Conservation (phyloP, 2,797 vertebrate species). For the Chelmon rostratus region DNA sequence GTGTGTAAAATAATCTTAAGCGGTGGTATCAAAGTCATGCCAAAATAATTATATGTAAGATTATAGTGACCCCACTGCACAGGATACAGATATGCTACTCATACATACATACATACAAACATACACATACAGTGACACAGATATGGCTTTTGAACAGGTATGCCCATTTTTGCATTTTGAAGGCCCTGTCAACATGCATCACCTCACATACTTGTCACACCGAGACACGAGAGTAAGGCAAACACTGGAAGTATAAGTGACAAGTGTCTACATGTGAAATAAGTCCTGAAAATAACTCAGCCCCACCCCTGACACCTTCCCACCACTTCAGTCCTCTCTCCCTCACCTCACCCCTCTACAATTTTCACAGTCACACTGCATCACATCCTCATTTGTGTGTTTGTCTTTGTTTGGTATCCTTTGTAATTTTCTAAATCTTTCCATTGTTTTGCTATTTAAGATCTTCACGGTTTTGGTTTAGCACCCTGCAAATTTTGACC, state of each 20-base stretch:
- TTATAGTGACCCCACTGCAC: slow-evolving; percentile 3
- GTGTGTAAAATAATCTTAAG: not conserved
- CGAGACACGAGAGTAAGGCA: slow-evolving; percentile 79
- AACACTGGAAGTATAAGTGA: slow-evolving; percentile 97
- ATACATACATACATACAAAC: slow-evolving; percentile 30
- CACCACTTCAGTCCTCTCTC: slow-evolving; percentile 34
- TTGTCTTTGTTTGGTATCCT: slow-evolving; percentile 82
- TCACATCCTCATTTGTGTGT: slow-evolving; percentile 75
- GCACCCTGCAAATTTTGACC: slow-evolving; percentile 22
- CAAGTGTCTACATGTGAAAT: slow-evolving; percentile 95
- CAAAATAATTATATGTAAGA: not conserved
- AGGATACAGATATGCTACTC: not conserved
- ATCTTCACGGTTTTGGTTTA: slow-evolving; percentile 30
- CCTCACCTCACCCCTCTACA: slow-evolving; percentile 46
- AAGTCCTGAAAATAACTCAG: slow-evolving; percentile 84
- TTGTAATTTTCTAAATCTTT: slow-evolving; percentile 67
- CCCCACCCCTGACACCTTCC: slow-evolving; percentile 81
- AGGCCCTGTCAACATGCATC: slow-evolving; percentile 77
- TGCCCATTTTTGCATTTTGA: slow-evolving; percentile 45
- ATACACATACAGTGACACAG: slow-evolving; percentile 12
- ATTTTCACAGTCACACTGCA: slow-evolving; percentile 85
- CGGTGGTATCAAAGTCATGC: slow-evolving; percentile 37
- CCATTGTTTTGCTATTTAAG: slow-evolving; percentile 57
- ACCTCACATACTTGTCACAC: slow-evolving; percentile 76
- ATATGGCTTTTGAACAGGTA: slow-evolving; percentile 47